These are phyloP conservation scores for Seriola rivoliana DNA, from an alignment of 2,113 vertebrate species.

Conservation along the genomic window DNA sequence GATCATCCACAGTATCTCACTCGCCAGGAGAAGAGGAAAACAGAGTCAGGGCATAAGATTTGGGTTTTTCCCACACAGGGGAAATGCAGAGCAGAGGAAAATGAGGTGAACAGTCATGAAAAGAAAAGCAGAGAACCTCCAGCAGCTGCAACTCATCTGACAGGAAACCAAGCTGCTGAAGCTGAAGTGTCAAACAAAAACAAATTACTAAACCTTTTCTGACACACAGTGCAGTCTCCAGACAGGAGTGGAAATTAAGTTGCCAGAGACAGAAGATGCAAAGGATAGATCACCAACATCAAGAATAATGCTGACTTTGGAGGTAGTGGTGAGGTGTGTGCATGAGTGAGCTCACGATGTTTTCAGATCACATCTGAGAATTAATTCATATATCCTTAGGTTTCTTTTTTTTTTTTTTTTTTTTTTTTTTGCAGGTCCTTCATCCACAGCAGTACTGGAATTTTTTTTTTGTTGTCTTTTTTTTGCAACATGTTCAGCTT, in stretches of 20 bases:
- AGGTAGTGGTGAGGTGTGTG: not conserved
- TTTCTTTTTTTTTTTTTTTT: not conserved
- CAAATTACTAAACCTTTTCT: conserved; percentile 58
- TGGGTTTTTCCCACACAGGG: conserved; percentile 33
- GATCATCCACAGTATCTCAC: conserved; percentile 65
- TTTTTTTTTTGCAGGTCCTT: conserved; percentile 15
- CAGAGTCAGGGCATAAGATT: conserved; percentile 47
- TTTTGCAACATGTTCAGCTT: conserved; percentile 43
- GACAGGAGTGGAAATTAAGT: conserved; percentile 67
- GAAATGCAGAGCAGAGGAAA: conserved; percentile 50
- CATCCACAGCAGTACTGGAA: conserved; percentile 18
- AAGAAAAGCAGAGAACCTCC: conserved; percentile 47
- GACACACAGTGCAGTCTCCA: conserved; percentile 36
- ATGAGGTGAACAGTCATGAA: conserved; percentile 57
- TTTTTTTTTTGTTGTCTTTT: conserved; percentile 1
- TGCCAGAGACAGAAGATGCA: conserved; percentile 32
- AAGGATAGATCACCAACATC: conserved; percentile 44
- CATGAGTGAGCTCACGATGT: conserved; percentile 1
- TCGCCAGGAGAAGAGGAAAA: conserved; percentile 49
- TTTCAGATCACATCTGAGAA: conserved; percentile 26
- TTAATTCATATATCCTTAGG: conserved; percentile 42
- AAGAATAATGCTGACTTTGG: conserved; percentile 53
- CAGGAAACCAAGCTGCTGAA: conserved; percentile 56
- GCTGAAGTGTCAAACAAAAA: conserved; percentile 64
- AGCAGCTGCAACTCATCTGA: conserved; percentile 47